Conservation (phyloP, 1,140 invertebrate genomes). For the Trissolcus basalis region DNA sequence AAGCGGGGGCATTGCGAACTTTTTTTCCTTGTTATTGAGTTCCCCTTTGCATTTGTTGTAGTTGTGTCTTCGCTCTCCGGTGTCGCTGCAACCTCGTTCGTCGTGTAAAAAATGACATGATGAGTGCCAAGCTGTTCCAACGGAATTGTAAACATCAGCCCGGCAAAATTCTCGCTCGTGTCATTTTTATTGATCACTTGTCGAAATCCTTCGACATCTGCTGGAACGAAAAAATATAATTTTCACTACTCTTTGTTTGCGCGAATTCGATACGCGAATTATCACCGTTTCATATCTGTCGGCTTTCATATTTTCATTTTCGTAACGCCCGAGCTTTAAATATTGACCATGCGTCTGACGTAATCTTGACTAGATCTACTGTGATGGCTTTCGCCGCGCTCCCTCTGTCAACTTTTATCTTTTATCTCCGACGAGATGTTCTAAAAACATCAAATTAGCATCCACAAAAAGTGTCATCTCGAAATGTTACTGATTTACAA, state of each 20-base stretch:
- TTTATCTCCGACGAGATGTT: no score
- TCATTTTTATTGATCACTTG: conserved; percentile 14
- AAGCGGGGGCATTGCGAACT: conserved; percentile 38
- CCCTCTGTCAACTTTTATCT: neutral
- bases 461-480: neutral
- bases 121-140: neutral
- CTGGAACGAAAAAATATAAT: no score
- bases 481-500: no score
- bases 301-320: neutral
- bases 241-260: no score
- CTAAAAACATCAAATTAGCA: conserved; percentile 13
- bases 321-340: no score
- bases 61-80: conserved; percentile 13
- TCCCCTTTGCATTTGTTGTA: conserved; percentile 19
- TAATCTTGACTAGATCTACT: conserved; percentile 15
- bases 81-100: conserved; percentile 13
- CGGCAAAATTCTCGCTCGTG: conserved; percentile 18
- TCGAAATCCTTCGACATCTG: no score
- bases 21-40: conserved; percentile 23
- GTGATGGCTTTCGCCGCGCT: neutral
- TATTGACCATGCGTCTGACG: conserved; percentile 2
- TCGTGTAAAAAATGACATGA: conserved; percentile 28
- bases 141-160: conserved; percentile 11
- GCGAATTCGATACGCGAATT: conserved; percentile 15
- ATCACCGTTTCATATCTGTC: neutral